A percentile compares a stretch with the other conserved stretches of the same genome.
Conservation (phyloP, 1,140 invertebrate species). For the Philopotamus ludificatus region DNA sequence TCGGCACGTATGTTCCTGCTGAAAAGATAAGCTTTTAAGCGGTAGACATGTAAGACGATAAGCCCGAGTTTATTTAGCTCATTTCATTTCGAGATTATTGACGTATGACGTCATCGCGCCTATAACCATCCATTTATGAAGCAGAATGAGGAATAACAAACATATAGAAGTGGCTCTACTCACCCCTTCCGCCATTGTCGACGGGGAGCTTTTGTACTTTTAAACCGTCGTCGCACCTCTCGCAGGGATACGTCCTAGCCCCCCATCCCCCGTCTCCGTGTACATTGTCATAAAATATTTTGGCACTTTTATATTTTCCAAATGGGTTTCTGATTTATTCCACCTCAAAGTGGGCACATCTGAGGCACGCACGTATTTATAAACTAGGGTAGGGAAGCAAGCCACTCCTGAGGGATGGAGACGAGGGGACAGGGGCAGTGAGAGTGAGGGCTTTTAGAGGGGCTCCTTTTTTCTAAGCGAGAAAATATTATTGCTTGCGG, state of each 20-base stretch:
- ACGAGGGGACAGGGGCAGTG: neutral
- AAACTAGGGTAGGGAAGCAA: neutral
- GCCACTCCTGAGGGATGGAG: neutral
- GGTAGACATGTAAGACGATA: no score
- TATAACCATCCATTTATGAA: slow-evolving; percentile 3
- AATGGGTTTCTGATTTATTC: slow-evolving; percentile 38
- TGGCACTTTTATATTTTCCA: slow-evolving; percentile 25
- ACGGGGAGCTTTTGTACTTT: neutral
- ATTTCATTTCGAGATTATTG: no score
- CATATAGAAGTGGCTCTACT: no score
- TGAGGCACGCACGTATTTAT: slow-evolving; percentile 19
- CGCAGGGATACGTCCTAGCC: neutral
- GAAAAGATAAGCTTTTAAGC: no score
- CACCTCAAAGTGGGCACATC: slow-evolving; percentile 24
- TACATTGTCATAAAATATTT: slow-evolving; percentile 38
- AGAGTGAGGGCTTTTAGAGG: neutral
- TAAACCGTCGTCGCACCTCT: neutral
- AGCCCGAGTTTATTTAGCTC: no score
- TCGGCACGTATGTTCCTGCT: no score
- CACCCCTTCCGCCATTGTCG: neutral
- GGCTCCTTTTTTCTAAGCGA: slow-evolving; percentile 12
- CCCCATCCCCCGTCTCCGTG: slow-evolving; percentile 20
- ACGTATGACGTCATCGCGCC: no score
- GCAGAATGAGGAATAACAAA: no score
- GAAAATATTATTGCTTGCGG: slow-evolving; percentile 34